These are phyloP conservation scores for Idaea aversata DNA, from an alignment of 2,888 invertebrate genomes.

Conservation along the genomic window DNA sequence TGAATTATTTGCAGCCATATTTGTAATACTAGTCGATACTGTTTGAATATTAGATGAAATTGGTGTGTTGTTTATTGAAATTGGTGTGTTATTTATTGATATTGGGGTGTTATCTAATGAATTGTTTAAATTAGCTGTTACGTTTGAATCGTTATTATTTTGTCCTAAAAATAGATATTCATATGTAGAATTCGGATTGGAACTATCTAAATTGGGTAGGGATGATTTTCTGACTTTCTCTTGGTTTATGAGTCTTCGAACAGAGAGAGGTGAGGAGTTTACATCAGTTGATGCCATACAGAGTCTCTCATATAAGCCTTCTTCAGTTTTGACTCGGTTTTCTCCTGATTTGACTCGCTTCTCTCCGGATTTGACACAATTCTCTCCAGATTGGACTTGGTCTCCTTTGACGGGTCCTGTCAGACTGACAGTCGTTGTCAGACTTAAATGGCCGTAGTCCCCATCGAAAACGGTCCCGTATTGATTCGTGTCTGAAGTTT, in stretches of 20 bases:
- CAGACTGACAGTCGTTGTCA: conserved; percentile 65
- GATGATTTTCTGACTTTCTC: conserved; percentile 64
- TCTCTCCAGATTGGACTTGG: conserved; percentile 15
- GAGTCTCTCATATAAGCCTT: conserved; percentile 59
- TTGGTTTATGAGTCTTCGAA: conserved; percentile 45
- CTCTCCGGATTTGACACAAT: conserved; percentile 2
- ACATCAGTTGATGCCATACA: conserved; percentile 63
- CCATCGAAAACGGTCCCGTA: conserved; percentile 62
- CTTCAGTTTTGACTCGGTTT: conserved; percentile 23
- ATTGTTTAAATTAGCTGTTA: conserved; percentile 6
- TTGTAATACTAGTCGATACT: conserved; percentile 9
- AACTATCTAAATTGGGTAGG: conserved; percentile 59
- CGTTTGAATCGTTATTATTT: conserved; percentile 31
- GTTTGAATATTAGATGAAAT: background rate
- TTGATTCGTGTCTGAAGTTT: conserved; percentile 45
- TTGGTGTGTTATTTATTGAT: conserved; percentile 12
- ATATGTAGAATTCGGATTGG: conserved; percentile 59
- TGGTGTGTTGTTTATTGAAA: conserved; percentile 12
- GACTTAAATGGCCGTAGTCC: conserved; percentile 68
- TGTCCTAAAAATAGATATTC: conserved; percentile 62
- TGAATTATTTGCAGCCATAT: conserved; percentile 10
- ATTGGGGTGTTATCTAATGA: conserved; percentile 7
- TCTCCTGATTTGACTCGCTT: conserved; percentile 30
- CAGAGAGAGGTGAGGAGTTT: conserved; percentile 44
- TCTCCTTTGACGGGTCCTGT: conserved; percentile 36